phyloP scores from a whole-genome alignment of 1,140 invertebrate species.

The Calycopis cecrops region DNA sequence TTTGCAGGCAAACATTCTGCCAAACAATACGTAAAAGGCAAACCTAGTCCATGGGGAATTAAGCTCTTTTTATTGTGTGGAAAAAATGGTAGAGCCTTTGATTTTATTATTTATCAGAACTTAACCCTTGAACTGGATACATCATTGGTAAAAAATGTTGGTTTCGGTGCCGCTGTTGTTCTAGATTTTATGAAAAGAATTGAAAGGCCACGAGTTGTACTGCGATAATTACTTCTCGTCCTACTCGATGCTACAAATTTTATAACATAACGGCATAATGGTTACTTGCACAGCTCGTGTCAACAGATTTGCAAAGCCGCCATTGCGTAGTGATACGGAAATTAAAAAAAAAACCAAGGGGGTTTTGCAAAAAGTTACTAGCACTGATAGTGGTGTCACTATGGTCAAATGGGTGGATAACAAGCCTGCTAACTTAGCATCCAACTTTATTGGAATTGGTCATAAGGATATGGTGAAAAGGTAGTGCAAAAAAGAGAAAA shows the following conservation, averaged over 20 bases:
- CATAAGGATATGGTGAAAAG: constrained; percentile 36
- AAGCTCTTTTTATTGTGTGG: constrained; percentile 35
- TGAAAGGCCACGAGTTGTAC: constrained; percentile 31
- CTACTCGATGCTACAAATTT: constrained; percentile 45
- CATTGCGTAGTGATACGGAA: constrained; percentile 45
- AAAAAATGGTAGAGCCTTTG: constrained; percentile 32
- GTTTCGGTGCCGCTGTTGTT: constrained; percentile 32
- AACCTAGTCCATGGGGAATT: constrained; percentile 33
- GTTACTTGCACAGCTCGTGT: constrained; percentile 45
- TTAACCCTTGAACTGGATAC: constrained; percentile 32
- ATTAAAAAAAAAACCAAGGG: constrained; percentile 45
- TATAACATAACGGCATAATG: constrained; percentile 48
- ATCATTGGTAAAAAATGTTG: constrained; percentile 35
- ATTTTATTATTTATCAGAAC: constrained; percentile 36
- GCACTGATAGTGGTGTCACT: constrained; percentile 38
- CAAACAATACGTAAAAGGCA: constrained; percentile 35
- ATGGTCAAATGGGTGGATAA: constrained; percentile 61
- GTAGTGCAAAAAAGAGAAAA: constrained; percentile 47
- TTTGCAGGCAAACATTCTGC: constrained; percentile 36
- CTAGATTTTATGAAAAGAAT: constrained; percentile 40
- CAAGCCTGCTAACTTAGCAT: constrained; percentile 48
- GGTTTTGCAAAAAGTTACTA: constrained; percentile 51
- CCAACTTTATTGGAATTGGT: constrained; percentile 60
- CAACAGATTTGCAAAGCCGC: constrained; percentile 37
- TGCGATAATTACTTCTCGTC: constrained; percentile 50